Percentiles rank a stretch among this genome's conserved stretches.
Evolutionary conservation across 2,888 invertebrate genomes (phyloP).

Genomic region (Dendrolimus houi): DNA sequence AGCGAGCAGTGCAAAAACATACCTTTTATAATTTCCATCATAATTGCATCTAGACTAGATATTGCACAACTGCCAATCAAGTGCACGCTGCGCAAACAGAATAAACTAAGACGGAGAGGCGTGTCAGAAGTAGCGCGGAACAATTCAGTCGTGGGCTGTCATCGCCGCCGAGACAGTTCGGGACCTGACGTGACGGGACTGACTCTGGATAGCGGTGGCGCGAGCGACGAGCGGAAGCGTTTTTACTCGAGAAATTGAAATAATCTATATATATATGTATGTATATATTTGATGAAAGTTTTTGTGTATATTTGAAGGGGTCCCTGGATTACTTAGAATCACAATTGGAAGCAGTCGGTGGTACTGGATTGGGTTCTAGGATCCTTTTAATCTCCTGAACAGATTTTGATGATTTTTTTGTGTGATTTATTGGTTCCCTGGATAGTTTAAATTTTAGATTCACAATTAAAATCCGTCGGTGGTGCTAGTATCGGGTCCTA

Average conservation of each 20-base stretch:
- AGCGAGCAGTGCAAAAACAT: neutral
- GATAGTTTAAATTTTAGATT: no score
- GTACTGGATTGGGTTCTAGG: no score
- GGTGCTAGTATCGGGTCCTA: no score
- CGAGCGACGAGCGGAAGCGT: slow-evolving; percentile 16
- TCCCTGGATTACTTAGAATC: no score
- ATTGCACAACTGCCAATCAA: slow-evolving; percentile 17
- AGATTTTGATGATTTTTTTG: no score
- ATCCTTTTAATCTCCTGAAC: no score
- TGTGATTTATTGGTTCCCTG: no score
- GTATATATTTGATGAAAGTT: neutral
- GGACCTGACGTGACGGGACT: slow-evolving; percentile 47
- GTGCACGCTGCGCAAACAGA: slow-evolving; percentile 25
- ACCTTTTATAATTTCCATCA: neutral
- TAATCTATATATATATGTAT: neutral
- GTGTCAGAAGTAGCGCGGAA: slow-evolving; percentile 40
- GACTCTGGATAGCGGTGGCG: slow-evolving; percentile 21
- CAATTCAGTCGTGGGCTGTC: slow-evolving; percentile 63
- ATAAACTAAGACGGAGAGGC: slow-evolving; percentile 34
- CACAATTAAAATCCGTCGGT: no score
- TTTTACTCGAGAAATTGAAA: neutral
- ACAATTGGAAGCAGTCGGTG: no score
- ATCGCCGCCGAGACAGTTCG: slow-evolving; percentile 47
- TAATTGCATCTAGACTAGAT: neutral
- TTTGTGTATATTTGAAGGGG: no score